Percentiles rank a stretch among this genome's conserved stretches.
phyloP scores from a whole-genome alignment of 2,888 invertebrate species.

The Dryobotodes eremita region DNA sequence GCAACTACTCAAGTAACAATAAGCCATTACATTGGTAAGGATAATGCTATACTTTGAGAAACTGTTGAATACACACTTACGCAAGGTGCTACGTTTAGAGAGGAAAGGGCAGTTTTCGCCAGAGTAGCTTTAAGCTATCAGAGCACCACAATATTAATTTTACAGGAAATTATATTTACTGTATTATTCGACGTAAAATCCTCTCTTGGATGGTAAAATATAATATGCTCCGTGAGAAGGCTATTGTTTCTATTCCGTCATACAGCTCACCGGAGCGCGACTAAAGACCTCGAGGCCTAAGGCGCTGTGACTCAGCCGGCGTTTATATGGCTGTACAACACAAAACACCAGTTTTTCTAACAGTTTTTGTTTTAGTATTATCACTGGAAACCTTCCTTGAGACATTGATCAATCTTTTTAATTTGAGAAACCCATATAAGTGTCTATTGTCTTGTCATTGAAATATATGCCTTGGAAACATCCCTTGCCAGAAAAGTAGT shows the following conservation, averaged over 20 bases:
- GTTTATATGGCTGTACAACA: constrained; percentile 61
- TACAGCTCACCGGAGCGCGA: constrained; percentile 81
- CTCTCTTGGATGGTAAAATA: constrained; percentile 75
- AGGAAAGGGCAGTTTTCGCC: constrained; percentile 34
- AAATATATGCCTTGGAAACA: constrained; percentile 21
- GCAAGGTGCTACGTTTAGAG: constrained; percentile 28
- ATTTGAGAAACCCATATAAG: constrained; percentile 33
- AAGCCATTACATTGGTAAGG: constrained; percentile 46
- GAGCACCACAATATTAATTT: constrained; percentile 50
- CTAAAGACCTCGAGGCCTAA: constrained; percentile 76
- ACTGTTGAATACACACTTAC: constrained; percentile 41
- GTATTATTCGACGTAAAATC: constrained; percentile 61
- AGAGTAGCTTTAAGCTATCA: constrained; percentile 46
- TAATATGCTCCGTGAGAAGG: constrained; percentile 79
- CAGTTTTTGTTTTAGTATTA: constrained; percentile 46
- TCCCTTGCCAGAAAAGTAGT: not conserved
- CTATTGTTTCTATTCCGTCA: constrained; percentile 83
- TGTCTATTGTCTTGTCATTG: constrained; percentile 27
- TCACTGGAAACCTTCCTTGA: constrained; percentile 40
- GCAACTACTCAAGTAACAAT: constrained; percentile 49
- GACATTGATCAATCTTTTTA: constrained; percentile 32
- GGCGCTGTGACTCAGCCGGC: constrained; percentile 73
- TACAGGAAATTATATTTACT: constrained; percentile 64
- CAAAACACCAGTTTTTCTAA: constrained; percentile 51
- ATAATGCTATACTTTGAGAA: constrained; percentile 46